These are phyloP conservation scores for Pristionchus maxplancki DNA, from an alignment of 2,888 invertebrate species.

Conservation along the genomic window DNA sequence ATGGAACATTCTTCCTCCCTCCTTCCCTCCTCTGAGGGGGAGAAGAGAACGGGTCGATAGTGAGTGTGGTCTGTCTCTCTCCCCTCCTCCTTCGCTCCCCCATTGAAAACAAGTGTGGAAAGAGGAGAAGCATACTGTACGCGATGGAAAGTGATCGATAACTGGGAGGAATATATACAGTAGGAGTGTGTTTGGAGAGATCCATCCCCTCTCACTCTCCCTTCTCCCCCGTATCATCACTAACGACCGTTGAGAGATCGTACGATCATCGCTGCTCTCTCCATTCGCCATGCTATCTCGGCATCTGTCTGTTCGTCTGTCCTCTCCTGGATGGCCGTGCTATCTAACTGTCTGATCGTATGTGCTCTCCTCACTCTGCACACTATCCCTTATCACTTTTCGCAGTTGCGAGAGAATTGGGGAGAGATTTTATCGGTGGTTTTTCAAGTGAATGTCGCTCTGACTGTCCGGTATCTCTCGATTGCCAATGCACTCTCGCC, in stretches of 20 bases:
- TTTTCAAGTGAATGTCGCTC: conserved; percentile 49
- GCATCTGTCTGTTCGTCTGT: conserved; percentile 55
- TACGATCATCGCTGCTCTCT: conserved; percentile 32
- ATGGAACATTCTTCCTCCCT: background rate
- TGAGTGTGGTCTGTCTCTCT: background rate
- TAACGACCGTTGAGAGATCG: conserved; percentile 55
- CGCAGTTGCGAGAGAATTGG: conserved; percentile 52
- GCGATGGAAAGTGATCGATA: background rate
- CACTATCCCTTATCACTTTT: conserved; percentile 53
- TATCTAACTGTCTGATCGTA: conserved; percentile 59
- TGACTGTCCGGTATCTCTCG: conserved; percentile 42
- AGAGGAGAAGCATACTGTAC: conserved; percentile 38
- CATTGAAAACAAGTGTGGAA: conserved; percentile 47
- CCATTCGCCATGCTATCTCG: conserved; percentile 46
- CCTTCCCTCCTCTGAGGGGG: background rate
- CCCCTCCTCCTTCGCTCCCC: conserved; percentile 30
- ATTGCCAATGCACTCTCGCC: conserved; percentile 26
- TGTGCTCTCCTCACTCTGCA: conserved; percentile 52
- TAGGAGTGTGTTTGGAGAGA: conserved; percentile 41
- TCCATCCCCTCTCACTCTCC: conserved; percentile 51
- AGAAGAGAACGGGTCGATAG: conserved; percentile 35
- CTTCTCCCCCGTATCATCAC: conserved; percentile 56
- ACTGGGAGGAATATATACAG: conserved; percentile 27
- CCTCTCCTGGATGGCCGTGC: conserved; percentile 56
- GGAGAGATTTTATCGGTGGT: conserved; percentile 49